Evolutionary conservation across 2,113 vertebrate genomes (phyloP), one percentile per base, ranked within the genome.

Genomic region (Apteryx mantelli): DNA sequence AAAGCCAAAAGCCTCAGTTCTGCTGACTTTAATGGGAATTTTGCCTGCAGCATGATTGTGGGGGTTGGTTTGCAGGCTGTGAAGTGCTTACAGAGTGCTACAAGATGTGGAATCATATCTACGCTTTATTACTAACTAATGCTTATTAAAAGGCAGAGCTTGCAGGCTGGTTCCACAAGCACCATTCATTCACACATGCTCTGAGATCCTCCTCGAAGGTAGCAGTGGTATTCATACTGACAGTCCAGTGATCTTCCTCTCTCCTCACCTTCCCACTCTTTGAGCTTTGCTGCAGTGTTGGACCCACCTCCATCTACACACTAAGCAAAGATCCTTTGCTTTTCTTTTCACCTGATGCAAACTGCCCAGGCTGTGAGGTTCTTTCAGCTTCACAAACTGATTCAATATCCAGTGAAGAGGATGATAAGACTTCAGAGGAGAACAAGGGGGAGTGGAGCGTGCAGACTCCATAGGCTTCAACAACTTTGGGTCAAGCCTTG

Each of bases 221-320:
- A 61, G 20, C 82, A 64, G 58, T 69, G 44, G 38, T 4, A 7
- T 6, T 56, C 52, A 68, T 34, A 10, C 56, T 19, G 17, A 60
- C 56, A 60, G 9, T 11, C 56, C 56, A 58, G 18, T 11, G 56
- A 48, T 32, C 56, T 34, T 21, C 30, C 30, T 58, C 30, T 42
- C 36, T n/a, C 58, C 11, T 0, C 9, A 1, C 32, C 32, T 71
- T 44, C 17, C 25, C 46, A 7, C 58, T 30, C 82, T 44, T 26
- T 34, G 60, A 56, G 42, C 1, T 0, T 18, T n/a, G 46, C 30
- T 48, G 71, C 1, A 0, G 81, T 44, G 2, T 2, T 7, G 61
- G 44, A 38, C 21, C 48, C 12, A n/a, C 18, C 19, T 53, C 42
- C 0, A 34, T 30, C 56, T 34, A 11, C 16, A 17, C 30, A 34